Percentiles rank a stretch among this genome's conserved stretches.
Evolutionary conservation across 2,797 vertebrate species (phyloP).

Genomic region (Pantherophis alleghaniensis): DNA sequence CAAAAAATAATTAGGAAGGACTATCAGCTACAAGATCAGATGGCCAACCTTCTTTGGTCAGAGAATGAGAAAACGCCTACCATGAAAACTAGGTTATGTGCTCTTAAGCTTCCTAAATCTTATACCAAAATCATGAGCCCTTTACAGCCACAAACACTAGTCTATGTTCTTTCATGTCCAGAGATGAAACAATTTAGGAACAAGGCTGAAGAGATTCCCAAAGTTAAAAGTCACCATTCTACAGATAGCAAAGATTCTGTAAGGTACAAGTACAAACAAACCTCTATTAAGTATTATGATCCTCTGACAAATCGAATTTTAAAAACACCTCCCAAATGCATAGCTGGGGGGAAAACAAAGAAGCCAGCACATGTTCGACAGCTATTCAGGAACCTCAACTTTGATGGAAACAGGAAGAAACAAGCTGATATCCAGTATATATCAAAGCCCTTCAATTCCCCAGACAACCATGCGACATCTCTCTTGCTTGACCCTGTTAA

Average conservation of each 20-base stretch:
- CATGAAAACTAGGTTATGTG: conserved; percentile 70
- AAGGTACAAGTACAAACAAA: conserved; percentile 83
- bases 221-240: conserved; percentile 66
- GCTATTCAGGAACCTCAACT: conserved; percentile 81
- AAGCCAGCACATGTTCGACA: conserved; percentile 73
- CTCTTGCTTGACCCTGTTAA: conserved; percentile 47
- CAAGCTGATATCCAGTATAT: conserved; percentile 51
- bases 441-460: conserved; percentile 61
- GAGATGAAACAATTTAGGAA: conserved; percentile 67
- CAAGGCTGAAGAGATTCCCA: conserved; percentile 62
- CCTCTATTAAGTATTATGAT: conserved; percentile 81
- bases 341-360: conserved; percentile 57
- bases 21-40: conserved; percentile 46
- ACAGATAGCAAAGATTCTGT: conserved; percentile 68
- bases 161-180: conserved; percentile 84
- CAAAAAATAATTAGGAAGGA: conserved; percentile 64
- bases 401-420: conserved; percentile 75
- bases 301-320: conserved; percentile 79
- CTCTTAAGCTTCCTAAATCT: conserved; percentile 75
- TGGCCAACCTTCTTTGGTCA: conserved; percentile 42
- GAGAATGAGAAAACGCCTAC: conserved; percentile 75
- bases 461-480: conserved; percentile 60
- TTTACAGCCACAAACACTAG: conserved; percentile 80
- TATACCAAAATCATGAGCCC: conserved; percentile 81
- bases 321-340: conserved; percentile 72